phyloP scores from a whole-genome alignment of 2,888 invertebrate species.

The Drosophila hamatofila region DNA sequence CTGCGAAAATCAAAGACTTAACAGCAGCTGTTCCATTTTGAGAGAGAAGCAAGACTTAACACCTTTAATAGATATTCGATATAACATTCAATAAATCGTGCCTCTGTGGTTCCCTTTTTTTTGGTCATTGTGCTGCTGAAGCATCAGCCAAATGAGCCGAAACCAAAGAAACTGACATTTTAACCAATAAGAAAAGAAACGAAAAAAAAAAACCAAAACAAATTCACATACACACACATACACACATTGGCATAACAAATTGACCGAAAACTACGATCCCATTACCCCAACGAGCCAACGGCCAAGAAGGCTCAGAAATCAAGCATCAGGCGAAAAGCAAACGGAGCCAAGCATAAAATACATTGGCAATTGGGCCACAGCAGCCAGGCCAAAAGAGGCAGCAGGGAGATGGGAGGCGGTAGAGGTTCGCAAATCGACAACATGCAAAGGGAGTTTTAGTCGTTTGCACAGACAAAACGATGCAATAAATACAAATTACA shows the following conservation, averaged over 20 bases:
- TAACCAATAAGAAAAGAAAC: slow-evolving; percentile 60
- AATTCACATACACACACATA: slow-evolving; percentile 25
- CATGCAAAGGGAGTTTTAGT: slow-evolving; percentile 81
- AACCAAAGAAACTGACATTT: slow-evolving; percentile 69
- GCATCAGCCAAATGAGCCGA: slow-evolving; percentile 74
- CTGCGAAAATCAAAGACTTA: too few species aligned
- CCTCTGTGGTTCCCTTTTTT: background rate
- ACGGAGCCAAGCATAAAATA: slow-evolving; percentile 64
- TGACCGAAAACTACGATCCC: slow-evolving; percentile 82
- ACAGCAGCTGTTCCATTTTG: background rate
- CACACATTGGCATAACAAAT: slow-evolving; percentile 74
- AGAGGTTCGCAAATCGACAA: slow-evolving; percentile 66
- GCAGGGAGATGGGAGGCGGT: background rate
- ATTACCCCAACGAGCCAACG: slow-evolving; percentile 67
- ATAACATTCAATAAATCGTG: background rate
- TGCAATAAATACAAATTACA: slow-evolving; percentile 83
- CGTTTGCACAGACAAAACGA: slow-evolving; percentile 83
- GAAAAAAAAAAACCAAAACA: slow-evolving; percentile 21
- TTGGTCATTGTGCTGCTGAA: slow-evolving; percentile 48
- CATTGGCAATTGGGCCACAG: slow-evolving; percentile 58
- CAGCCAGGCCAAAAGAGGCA: background rate
- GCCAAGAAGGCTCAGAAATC: slow-evolving; percentile 64
- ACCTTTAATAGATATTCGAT: background rate
- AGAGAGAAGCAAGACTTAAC: background rate
- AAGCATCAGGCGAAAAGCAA: slow-evolving; percentile 59